A percentile compares a stretch with the other conserved stretches of the same genome.
Evolutionary conservation across 2,888 invertebrate genomes (phyloP).

Genomic region (Apotomis betuletana): DNA sequence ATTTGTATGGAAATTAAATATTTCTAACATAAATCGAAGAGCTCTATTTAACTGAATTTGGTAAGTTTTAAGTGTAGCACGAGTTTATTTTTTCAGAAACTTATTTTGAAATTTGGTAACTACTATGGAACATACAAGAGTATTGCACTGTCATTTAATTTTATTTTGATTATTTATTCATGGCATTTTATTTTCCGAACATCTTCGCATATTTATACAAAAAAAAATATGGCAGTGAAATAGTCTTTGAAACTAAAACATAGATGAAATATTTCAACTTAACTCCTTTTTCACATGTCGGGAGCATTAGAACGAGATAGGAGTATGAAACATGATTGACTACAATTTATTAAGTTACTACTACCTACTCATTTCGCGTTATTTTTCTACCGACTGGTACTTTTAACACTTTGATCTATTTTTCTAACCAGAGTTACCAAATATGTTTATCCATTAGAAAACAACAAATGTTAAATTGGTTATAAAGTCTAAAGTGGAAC

Average conservation of each 20-base stretch:
- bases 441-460: neutral
- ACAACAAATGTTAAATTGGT: neutral
- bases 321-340: neutral
- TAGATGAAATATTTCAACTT: conserved; percentile 5
- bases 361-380: conserved; percentile 24
- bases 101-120: conserved; percentile 6
- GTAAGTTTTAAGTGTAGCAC: conserved; percentile 6
- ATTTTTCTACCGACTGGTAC: conserved; percentile 26
- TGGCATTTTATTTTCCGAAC: no score
- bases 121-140: conserved; percentile 20
- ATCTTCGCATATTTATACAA: neutral
- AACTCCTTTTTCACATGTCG: conserved; percentile 1
- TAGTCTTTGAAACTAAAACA: conserved; percentile 19
- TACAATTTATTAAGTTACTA: neutral
- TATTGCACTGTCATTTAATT: conserved; percentile 23
- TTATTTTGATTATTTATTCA: neutral
- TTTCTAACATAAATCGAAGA: conserved; percentile 10
- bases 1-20: conserved; percentile 13
- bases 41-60: conserved; percentile 4
- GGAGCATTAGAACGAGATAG: conserved; percentile 19
- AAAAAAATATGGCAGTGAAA: conserved; percentile 24
- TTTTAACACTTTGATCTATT: conserved; percentile 23
- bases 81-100: neutral
- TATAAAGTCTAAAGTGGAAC: neutral
- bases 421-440: conserved; percentile 31